Percentiles rank a stretch among this genome's conserved stretches.
Evolutionary conservation across 2,888 invertebrate species (phyloP).

Genomic region (Serrognathus titanus): DNA sequence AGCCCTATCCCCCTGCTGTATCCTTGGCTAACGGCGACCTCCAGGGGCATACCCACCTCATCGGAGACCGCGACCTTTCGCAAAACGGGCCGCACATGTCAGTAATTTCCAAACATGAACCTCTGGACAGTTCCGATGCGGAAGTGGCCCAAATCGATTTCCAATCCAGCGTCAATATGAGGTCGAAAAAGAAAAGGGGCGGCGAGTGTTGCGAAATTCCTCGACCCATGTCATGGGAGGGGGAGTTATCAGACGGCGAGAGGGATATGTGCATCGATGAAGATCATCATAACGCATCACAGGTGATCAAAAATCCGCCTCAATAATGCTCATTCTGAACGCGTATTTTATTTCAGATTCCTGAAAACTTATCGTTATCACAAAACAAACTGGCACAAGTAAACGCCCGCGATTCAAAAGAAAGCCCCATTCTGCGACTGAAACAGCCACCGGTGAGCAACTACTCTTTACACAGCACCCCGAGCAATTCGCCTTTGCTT

Average conservation of each 20-base stretch:
- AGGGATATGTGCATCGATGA: conserved; percentile 44
- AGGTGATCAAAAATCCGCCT: no score
- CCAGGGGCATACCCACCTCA: conserved; percentile 12
- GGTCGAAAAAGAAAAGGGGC: conserved; percentile 38
- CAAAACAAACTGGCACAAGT: conserved; percentile 31
- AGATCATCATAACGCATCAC: conserved; percentile 32
- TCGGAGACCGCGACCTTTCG: conserved; percentile 13
- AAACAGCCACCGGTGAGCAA: conserved; percentile 55
- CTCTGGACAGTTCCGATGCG: conserved; percentile 65
- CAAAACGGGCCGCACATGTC: conserved; percentile 1
- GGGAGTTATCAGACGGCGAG: conserved; percentile 86
- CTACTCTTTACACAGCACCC: conserved; percentile 61
- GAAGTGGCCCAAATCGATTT: conserved; percentile 78
- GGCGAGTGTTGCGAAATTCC: conserved; percentile 39
- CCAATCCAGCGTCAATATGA: conserved; percentile 47
- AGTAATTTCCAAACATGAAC: conserved; percentile 3
- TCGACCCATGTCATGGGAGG: conserved; percentile 93
- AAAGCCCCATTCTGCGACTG: conserved; percentile 52
- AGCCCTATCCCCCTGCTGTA: conserved; percentile 32
- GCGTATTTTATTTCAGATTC: conserved; percentile 37
- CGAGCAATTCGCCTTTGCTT: conserved; percentile 66
- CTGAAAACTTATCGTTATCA: conserved; percentile 43
- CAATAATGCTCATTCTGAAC: no score
- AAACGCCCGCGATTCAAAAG: conserved; percentile 36
- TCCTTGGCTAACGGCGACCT: conserved; percentile 30